These are phyloP conservation scores for Eptesicus fuscus DNA, from an alignment of 2,113 vertebrate genomes.

Conservation along the genomic window DNA sequence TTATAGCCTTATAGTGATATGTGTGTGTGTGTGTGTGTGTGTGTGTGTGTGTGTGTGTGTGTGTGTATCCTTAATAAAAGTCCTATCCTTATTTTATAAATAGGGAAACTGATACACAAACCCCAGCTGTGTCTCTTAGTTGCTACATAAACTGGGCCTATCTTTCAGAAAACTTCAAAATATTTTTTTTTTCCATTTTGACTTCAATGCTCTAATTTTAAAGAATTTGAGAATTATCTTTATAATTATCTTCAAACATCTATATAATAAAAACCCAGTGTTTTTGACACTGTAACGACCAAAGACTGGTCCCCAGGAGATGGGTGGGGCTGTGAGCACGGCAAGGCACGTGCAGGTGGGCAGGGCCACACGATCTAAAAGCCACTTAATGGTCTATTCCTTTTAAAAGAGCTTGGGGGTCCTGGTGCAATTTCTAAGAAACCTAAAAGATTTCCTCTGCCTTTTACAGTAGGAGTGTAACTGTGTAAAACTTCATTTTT, in stretches of 20 bases:
- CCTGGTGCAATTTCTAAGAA: background rate
- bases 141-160: background rate
- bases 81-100: background rate
- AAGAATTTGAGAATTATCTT: background rate
- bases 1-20: background rate
- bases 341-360: too few relatives aligned
- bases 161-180: background rate
- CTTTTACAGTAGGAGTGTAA: background rate
- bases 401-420: background rate
- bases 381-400: background rate
- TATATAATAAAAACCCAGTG: too few relatives aligned
- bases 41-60: too few relatives aligned
- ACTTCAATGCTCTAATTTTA: slow-evolving; percentile 2
- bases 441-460: background rate
- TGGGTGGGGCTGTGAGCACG: too few relatives aligned
- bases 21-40: too few relatives aligned
- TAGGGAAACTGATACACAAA: background rate
- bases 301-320: too few relatives aligned
- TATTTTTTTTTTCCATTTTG: background rate
- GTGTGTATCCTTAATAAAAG: background rate
- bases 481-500: background rate
- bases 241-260: background rate
- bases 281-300: too few relatives aligned
- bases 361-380: background rate
- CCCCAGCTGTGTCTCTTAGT: background rate